Conservation (phyloP, 2,888 invertebrate species). For the Drosophila niveifrons region DNA sequence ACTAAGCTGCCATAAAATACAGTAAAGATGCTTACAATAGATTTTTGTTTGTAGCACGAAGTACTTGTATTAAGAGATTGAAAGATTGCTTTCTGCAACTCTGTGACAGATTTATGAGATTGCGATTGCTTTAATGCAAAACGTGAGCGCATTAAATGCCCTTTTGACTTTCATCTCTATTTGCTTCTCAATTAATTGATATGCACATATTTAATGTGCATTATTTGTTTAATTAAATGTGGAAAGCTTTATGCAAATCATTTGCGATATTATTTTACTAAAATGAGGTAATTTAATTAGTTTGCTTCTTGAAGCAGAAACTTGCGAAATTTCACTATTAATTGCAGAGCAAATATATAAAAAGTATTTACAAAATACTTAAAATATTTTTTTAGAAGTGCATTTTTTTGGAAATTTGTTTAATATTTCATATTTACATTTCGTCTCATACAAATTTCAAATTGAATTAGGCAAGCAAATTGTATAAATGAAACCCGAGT, state of each 20-base stretch:
- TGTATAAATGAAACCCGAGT: background rate
- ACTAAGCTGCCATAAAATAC: conserved; percentile 53
- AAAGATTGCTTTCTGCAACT: conserved; percentile 15
- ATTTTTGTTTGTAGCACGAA: conserved; percentile 11
- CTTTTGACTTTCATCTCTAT: background rate
- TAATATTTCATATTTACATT: background rate
- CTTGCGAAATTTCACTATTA: no score
- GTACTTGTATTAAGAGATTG: conserved; percentile 39
- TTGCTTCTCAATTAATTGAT: background rate
- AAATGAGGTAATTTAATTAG: background rate
- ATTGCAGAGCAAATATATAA: background rate
- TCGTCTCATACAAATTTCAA: background rate
- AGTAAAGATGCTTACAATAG: conserved; percentile 48
- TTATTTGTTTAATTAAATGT: background rate
- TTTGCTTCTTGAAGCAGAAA: background rate
- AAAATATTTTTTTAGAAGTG: no score
- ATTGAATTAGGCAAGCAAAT: background rate
- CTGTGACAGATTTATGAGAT: conserved; percentile 16
- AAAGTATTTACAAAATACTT: no score
- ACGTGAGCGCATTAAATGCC: background rate
- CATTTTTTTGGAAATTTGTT: background rate
- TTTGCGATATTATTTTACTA: background rate
- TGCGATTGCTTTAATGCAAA: conserved; percentile 10
- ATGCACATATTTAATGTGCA: background rate
- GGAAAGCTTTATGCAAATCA: background rate